phyloP scores from a whole-genome alignment of 2,113 vertebrate species.

The Hassar affinis region DNA sequence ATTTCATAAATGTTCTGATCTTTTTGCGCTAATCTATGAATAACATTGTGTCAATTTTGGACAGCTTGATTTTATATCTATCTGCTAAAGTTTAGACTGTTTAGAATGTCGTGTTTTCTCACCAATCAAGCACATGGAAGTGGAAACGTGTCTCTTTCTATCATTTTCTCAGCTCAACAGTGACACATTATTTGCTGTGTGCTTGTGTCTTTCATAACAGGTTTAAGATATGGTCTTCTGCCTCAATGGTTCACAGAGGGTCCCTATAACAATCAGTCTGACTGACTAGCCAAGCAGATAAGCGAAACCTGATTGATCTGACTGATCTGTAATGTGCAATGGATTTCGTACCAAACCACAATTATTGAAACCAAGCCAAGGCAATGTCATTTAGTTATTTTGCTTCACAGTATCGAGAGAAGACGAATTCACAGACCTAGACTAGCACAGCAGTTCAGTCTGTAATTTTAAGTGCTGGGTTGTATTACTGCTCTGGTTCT shows the following conservation, averaged over 20 bases:
- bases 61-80: neutral
- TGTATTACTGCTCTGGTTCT: neutral
- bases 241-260: conserved; percentile 22
- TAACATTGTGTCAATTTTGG: neutral
- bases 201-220: conserved; percentile 32
- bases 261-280: conserved; percentile 34
- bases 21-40: neutral
- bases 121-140: conserved; percentile 9
- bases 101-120: neutral
- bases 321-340: conserved; percentile 16
- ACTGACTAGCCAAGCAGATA: conserved; percentile 46
- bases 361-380: conserved; percentile 4
- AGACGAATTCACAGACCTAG: neutral
- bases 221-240: conserved; percentile 45
- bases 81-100: neutral
- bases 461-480: no score
- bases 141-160: neutral
- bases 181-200: conserved; percentile 23
- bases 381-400: neutral
- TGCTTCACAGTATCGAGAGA: neutral
- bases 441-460: neutral
- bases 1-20: neutral
- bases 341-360: conserved; percentile 15
- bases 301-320: conserved; percentile 23
- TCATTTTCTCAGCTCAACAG: neutral